A percentile compares a stretch with the other conserved stretches of the same genome.
Conservation (phyloP, 2,888 invertebrate species). For the Osmoderma eremita region DNA sequence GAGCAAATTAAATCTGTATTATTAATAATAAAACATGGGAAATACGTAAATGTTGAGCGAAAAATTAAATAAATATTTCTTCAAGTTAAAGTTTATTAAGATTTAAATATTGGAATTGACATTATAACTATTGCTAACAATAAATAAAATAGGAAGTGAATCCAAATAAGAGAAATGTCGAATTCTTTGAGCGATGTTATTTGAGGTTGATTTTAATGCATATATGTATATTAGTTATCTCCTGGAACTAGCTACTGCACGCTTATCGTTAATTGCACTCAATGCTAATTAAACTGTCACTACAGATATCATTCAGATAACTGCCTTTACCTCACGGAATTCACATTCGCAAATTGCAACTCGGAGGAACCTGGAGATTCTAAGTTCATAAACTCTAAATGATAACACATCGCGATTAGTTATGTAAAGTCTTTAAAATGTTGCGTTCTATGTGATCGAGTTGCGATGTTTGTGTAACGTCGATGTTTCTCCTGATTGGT, state of each 20-base stretch:
- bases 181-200: background rate
- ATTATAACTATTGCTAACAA: too few relatives aligned
- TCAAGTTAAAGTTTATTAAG: too few relatives aligned
- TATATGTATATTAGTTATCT: too few relatives aligned
- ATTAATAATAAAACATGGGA: too few relatives aligned
- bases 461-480: conserved; percentile 1
- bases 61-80: too few relatives aligned
- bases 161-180: background rate
- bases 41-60: too few relatives aligned
- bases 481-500: conserved; percentile 7
- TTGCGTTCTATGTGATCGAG: conserved; percentile 7
- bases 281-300: conserved; percentile 35
- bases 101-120: too few relatives aligned
- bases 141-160: background rate
- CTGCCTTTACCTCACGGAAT: conserved; percentile 3
- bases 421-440: conserved; percentile 19
- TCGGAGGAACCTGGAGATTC: conserved; percentile 7
- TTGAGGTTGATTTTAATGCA: background rate
- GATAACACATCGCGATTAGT: conserved; percentile 24
- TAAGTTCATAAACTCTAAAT: conserved; percentile 20
- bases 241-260: conserved; percentile 4
- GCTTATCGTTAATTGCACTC: conserved; percentile 25
- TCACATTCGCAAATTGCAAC: background rate
- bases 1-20: too few relatives aligned
- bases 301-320: conserved; percentile 20